phyloP scores from a whole-genome alignment of 2,113 vertebrate species.

The Microtus oregoni region DNA sequence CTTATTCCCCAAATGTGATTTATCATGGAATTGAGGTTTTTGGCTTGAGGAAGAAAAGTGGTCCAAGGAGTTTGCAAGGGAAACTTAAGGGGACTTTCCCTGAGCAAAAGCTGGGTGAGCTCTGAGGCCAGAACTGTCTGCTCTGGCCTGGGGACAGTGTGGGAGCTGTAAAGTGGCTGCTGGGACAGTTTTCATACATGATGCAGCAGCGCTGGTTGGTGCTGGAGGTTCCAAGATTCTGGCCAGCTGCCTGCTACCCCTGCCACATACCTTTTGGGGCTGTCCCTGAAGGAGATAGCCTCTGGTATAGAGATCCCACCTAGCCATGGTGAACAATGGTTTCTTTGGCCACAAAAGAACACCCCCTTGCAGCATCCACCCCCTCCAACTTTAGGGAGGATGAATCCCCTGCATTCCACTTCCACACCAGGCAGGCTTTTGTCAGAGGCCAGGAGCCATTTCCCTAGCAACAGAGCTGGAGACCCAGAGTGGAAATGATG shows the following conservation, averaged over 20 bases:
- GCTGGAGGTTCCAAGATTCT: background rate
- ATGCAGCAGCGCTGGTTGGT: background rate
- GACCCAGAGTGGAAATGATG: background rate
- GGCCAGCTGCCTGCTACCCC: fast-evolving
- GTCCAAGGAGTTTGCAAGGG: background rate
- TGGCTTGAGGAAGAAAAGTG: background rate
- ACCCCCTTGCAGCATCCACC: background rate
- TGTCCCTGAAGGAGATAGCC: background rate
- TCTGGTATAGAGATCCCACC: background rate
- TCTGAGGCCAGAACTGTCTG: background rate
- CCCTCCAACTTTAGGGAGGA: background rate
- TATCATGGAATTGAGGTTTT: background rate
- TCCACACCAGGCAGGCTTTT: background rate
- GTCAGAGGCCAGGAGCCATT: background rate
- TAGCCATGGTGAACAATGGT: background rate
- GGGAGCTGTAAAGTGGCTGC: background rate
- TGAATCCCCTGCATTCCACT: background rate
- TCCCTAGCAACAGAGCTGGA: constrained; percentile 28
- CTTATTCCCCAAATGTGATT: background rate
- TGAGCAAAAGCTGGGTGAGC: background rate
- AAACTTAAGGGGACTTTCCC: background rate
- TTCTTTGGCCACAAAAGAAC: background rate
- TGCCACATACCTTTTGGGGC: background rate
- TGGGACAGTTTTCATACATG: fast-evolving
- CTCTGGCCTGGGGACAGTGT: background rate